Base-by-base conservation (phyloP, 2,888 invertebrate genomes). In the Tachina fera region DNA sequence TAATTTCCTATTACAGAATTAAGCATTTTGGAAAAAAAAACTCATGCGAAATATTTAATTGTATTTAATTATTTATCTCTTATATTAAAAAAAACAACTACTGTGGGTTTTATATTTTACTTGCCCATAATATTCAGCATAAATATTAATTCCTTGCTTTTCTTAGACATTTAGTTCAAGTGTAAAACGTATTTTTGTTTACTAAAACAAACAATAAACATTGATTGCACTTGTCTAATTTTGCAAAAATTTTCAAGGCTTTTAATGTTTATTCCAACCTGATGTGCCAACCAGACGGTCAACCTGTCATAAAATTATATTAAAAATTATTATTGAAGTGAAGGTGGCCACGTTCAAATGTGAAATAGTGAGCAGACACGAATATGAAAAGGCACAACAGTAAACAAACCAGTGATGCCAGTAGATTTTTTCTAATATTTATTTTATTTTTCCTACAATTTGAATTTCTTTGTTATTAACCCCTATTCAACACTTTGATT, bases 201-300 rank as follows among this genome's bases (percentile, higher is more conserved):
- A 41, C 9, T 41, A 22, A 19, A 41, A 19, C 19, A 51, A 58
- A 31, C 10, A 56, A 60, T 11, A 51, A 43, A 9, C 43, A 68
- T 47, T 31, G 43, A 68, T 47, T 43, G 43, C 41, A 47, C 53
- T 65, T 76, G 22, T 11, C 14, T 51, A 39, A 77, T 11, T 53
- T 77, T 47, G 56, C 65, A 68, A 39, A n/a, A 77, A 49, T 39
- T 22, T 56, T 79, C 78, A 79, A 71, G 45, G 78, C 16, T n/a
- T 31, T 31, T 4, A 9, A 13, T 43, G 47, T n/a, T 43, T 39
- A 49, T 49, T 58, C 19, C 68, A 68, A 16, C n/a, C 5, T 31
- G 31, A 31, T 31, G 31, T 2, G n/a, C 22, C 10, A 31, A 31
- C 2, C 31, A 14, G 3, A 19, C n/a, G 49, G 67, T 39, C 74